Conservation (phyloP, 2,888 invertebrate species). For the Pseudococcus longispinus region DNA sequence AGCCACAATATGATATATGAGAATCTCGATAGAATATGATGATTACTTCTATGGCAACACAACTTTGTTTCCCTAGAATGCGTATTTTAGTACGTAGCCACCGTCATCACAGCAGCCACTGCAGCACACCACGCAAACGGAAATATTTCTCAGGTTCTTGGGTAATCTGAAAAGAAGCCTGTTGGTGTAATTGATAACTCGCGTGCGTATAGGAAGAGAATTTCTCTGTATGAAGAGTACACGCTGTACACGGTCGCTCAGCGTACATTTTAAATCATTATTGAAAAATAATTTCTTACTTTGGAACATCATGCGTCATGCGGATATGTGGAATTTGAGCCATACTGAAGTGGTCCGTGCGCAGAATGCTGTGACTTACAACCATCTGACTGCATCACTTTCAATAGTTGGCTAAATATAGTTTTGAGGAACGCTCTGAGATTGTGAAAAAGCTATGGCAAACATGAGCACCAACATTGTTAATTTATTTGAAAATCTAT, state of each 20-base stretch:
- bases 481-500: too few species aligned
- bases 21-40: background rate
- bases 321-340: too few species aligned
- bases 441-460: too few species aligned
- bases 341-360: too few species aligned
- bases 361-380: too few species aligned
- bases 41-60: background rate
- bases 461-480: too few species aligned
- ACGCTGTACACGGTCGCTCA: background rate
- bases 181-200: slow-evolving; percentile 1
- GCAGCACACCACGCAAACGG: background rate
- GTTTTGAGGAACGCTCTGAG: too few species aligned
- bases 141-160: background rate
- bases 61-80: slow-evolving; percentile 22
- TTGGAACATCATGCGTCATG: background rate
- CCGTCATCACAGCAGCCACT: background rate
- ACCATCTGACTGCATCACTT: too few species aligned
- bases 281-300: background rate
- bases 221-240: background rate
- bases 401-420: too few species aligned
- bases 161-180: background rate
- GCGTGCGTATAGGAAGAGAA: background rate
- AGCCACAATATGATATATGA: background rate
- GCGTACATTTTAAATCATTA: background rate
- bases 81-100: background rate